These are phyloP conservation scores for Gallinago nigripennis DNA, from an alignment of 2,797 vertebrate species.

Conservation along the genomic window DNA sequence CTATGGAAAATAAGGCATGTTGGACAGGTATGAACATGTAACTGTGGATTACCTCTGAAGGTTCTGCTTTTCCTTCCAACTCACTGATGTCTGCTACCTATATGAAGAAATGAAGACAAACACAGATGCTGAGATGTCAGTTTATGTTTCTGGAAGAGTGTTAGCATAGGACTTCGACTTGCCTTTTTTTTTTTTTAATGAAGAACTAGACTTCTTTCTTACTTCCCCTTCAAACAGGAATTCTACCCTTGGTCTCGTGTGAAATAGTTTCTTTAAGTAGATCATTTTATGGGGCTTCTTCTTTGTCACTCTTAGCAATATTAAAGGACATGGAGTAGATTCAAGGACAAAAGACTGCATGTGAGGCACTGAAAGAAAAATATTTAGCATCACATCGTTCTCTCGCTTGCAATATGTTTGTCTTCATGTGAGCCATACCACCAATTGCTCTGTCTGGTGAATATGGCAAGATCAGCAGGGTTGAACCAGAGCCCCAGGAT, in stretches of 20 bases:
- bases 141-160: not conserved
- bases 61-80: not conserved
- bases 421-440: not conserved
- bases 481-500: fast-evolving
- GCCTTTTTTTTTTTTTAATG: not conserved
- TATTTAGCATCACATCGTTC: not conserved
- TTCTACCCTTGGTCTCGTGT: not conserved
- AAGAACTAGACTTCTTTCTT: not conserved
- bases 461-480: not conserved
- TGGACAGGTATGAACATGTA: not conserved
- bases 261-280: not conserved
- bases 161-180: not conserved
- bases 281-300: not conserved
- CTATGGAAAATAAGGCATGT: not conserved
- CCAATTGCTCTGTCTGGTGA: not conserved
- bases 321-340: not conserved
- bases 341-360: not conserved
- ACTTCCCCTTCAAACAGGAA: not conserved
- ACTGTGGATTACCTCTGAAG: not conserved
- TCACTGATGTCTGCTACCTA: not conserved
- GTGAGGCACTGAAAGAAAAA: not conserved
- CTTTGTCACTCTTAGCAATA: not conserved
- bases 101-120: not conserved
- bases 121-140: not conserved
- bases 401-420: not conserved